Percentiles rank a stretch among this genome's conserved stretches.
Conservation (phyloP, 2,113 vertebrate genomes). For the Nesogale talazaci region DNA sequence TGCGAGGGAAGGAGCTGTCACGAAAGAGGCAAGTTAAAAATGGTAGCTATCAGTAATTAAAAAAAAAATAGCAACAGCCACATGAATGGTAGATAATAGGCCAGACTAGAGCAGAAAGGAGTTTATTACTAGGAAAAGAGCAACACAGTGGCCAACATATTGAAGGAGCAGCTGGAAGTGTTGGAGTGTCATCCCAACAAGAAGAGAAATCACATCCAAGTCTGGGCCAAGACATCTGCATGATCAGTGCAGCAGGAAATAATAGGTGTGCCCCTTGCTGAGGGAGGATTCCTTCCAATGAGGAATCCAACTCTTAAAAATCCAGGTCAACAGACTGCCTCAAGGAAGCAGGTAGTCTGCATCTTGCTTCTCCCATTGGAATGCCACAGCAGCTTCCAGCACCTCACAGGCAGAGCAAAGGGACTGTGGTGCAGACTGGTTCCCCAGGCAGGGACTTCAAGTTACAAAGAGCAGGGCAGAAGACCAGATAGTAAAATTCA, state of each 20-base stretch:
- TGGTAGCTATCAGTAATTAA: neutral
- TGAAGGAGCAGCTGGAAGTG: neutral
- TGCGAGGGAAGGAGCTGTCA: neutral
- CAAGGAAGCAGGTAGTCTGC: neutral
- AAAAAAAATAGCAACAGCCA: neutral
- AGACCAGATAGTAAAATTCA: neutral
- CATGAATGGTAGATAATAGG: neutral
- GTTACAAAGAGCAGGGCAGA: neutral
- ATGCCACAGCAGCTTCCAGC: neutral
- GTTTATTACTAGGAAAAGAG: neutral
- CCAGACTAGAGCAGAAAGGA: neutral
- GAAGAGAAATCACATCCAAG: neutral
- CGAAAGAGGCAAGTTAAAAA: neutral
- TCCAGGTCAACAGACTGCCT: neutral
- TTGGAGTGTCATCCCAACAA: neutral
- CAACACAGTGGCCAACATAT: neutral
- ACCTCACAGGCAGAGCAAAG: too few species aligned
- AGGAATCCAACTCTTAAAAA: neutral
- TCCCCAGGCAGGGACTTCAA: neutral
- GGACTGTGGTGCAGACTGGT: neutral
- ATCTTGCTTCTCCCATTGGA: neutral
- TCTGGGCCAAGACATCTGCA: neutral
- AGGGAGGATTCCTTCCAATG: neutral
- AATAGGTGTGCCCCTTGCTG: neutral
- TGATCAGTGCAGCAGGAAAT: neutral